Base-by-base conservation (phyloP, 2,888 invertebrate species). In the Schrankia costaestrigalis region DNA sequence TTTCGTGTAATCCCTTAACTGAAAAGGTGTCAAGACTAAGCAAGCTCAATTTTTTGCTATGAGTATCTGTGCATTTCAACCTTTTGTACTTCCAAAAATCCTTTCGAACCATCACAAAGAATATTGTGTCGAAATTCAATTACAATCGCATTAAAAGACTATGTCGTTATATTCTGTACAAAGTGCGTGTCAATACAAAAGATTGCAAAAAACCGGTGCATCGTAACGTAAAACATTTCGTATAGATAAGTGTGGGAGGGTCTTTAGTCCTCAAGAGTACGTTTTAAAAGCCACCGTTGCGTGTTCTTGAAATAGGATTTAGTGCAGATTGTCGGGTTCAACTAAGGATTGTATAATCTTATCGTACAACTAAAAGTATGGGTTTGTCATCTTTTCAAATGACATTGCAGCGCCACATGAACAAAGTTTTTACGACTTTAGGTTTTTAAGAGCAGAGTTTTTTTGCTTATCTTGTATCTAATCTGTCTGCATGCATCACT, bases 241-340 rank as follows among this genome's bases (percentile, higher is more conserved):
- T 79, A 31, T 50, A 26, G 26, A 26, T 30, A 61, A 76, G 80
- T 80, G 84, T 81, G 82, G 81, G 86, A 79, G 81, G 73, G 62
- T 64, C 63, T 65, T 53, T 56, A 61, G 62, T 51, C 60, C 65
- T 72, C 57, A 56, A 72, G 66, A 74, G 73, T 54, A 64, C 56
- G 60, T 75, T 77, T 78, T 77, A 69, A 71, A 76, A 85, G 72
- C 79, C 87, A 77, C 66, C 71, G 81, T 81, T 77, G 85, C 87
- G 82, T 87, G 77, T 68, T 78, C 74, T 71, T 65, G 55, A 71
- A 82, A 84, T 82, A 69, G 82, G 85, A 85, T 84, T 81, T 75
- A 59, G 69, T 71, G 63, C 73, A 79, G 79, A 83, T 78, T 76
- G 72, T 60, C 64, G 57, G 63, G 65, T 66, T 56, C 59, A 53